Base-by-base conservation (phyloP, 2,888 invertebrate species). In the Trissolcus brochymenae region DNA sequence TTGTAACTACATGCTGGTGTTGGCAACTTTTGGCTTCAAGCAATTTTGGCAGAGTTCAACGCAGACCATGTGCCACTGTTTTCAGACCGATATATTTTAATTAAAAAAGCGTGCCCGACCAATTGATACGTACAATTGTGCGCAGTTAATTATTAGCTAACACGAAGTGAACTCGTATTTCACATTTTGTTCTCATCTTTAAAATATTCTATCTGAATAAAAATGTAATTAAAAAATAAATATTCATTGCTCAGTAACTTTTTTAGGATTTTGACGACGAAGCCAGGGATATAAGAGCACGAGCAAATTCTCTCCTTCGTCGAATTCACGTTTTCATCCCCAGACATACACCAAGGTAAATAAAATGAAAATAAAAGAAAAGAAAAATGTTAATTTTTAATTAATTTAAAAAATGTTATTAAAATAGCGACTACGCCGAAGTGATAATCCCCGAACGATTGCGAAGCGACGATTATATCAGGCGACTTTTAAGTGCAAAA, bases 231-330 rank as follows among this genome's bases (percentile, higher is more conserved):
- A 19, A 35, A 2, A 2, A 51, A 21, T 4, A 51, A 51, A 21
- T 51, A 51, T 51, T 51, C 19, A n/a, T 46, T 59, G 40, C 25
- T 40, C 57, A 49, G 35, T 35, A 35, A 35, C 9, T 75, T 62
- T 82, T 90, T 56, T 92, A 96, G 96, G 92, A 92, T 82, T 96
- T 96, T 90, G 94, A 95, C 88, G 95, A 95, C 88, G 95, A 96
- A 90, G 94, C 94, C 80, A 93, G 94, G 86, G 92, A 93, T 84
- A 96, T 96, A 87, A 93, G 95, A 82, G 94, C 95, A 61, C 93
- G 94, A 85, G 94, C 95, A 56, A 93, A 94, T 82, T 92, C 94
- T 67, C 91, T 96, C 65, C 91, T 96, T 82, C 92, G 92, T 83
- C 93, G 94, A 82, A 92, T 95, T 81, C 94, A 95, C 86, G 92